Evolutionary conservation across 2,113 vertebrate genomes (phyloP), one percentile per base, ranked within the genome.

Genomic region (Pterocles orientalis): DNA sequence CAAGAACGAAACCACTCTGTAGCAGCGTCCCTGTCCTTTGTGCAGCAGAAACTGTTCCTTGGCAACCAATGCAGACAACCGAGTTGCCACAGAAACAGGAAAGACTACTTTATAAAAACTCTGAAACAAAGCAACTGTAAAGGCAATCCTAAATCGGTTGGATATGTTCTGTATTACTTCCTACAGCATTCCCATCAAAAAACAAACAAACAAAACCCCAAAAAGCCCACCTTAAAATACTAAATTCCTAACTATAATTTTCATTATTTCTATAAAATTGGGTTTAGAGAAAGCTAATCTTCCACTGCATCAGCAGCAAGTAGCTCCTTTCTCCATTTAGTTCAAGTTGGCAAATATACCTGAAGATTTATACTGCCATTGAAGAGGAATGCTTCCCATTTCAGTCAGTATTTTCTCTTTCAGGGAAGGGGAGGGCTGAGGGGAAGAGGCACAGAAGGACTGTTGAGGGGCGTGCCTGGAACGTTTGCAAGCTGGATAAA

Each of bases 51-150:
- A 93, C 98, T 97, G 99, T 99, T 99, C 93, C 99, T 98, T 99
- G 99, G 99, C 99, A 99, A 99, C 99, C 97, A 36, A 83, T 95
- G 94, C 97, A 97, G 98, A 98, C 98, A 98, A 98, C 88, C 97
- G 95, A 96, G 98, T 99, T 98, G 96, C 98, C 98, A 99, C 82
- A 97, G 98, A 99, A 99, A 99, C 98, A 7, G 84, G 94, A 95
- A 96, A 97, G 97, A 97, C 92, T 88, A 89, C 97, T 97, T 97
- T 97, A 97, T 95, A 95, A 97, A 97, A 97, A 94, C 93, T 96
- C 94, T 88, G 96, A 97, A 98, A 98, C 96, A 98, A 97, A 97
- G 96, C 97, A 96, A 96, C 82, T 79, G 54, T 43, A 95, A 93
- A 92, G 87, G 61, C 92, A 94, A 86, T 18, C 21, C 65, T 73